These are phyloP conservation scores for Himalopsyche kuldschensis DNA, from an alignment of 2,888 invertebrate genomes.

Conservation along the genomic window DNA sequence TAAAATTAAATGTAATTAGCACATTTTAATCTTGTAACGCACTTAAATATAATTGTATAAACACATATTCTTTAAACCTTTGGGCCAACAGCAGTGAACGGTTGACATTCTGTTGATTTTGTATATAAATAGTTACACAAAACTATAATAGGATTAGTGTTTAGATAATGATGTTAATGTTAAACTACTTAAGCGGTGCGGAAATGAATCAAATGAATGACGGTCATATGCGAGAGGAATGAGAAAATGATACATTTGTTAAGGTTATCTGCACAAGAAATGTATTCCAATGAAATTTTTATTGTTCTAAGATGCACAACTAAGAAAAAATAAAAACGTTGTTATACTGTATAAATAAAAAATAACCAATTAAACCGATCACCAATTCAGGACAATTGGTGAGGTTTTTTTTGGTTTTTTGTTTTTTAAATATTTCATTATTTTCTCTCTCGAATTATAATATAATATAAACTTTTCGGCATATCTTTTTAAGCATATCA, in stretches of 20 bases:
- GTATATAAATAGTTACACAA: constrained; percentile 29
- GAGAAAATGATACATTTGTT: background rate
- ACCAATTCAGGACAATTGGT: background rate
- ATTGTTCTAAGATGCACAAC: constrained; percentile 23
- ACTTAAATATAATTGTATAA: background rate
- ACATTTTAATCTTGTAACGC: background rate
- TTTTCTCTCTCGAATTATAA: background rate
- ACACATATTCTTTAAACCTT: background rate
- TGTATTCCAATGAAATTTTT: background rate
- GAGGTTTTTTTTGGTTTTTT: background rate
- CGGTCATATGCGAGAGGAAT: constrained; percentile 6
- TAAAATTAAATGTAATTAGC: background rate
- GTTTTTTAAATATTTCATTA: background rate
- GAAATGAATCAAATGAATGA: constrained; percentile 2
- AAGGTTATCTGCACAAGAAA: background rate
- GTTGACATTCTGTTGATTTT: constrained; percentile 30
- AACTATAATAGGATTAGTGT: constrained; percentile 16
- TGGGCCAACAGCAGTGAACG: constrained; percentile 27
- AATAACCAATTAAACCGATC: too few species aligned
- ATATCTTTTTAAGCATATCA: background rate
- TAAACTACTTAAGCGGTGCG: constrained; percentile 34
- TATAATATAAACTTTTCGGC: background rate
- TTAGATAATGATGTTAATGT: constrained; percentile 28
- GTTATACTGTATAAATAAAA: background rate
- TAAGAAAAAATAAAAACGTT: background rate